phyloP scores from a whole-genome alignment of 2,797 vertebrate genomes.

The Masticophis lateralis region DNA sequence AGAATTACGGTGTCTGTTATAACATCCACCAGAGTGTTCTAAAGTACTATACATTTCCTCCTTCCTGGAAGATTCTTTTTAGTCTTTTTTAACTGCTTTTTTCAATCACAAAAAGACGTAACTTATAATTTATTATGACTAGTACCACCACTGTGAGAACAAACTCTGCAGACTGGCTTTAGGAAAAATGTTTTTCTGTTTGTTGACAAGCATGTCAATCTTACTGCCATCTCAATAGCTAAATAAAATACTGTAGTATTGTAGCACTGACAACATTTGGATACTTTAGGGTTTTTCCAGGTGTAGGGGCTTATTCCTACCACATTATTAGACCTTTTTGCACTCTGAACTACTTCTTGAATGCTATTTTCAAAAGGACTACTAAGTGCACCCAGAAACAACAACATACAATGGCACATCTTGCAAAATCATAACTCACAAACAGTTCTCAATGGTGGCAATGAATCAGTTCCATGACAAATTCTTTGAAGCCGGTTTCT shows the following conservation, averaged over 20 bases:
- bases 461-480: background rate
- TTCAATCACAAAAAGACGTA: background rate
- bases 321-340: background rate
- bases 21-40: background rate
- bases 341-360: background rate
- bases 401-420: background rate
- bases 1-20: background rate
- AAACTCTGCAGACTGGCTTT: background rate
- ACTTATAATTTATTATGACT: background rate
- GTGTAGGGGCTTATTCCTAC: background rate
- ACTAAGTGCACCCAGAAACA: background rate
- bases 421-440: background rate
- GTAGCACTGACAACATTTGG: background rate
- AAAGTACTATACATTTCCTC: background rate
- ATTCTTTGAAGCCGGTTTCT: background rate
- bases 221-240: background rate
- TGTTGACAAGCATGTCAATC: background rate
- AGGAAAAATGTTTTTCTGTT: background rate
- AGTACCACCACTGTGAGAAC: background rate
- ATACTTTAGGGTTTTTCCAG: background rate
- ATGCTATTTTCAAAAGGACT: background rate
- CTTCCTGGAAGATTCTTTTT: background rate
- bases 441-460: background rate
- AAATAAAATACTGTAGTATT: background rate
- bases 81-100: slow-evolving; percentile 10